Evolutionary conservation across 92 coral and sea anemone species (phyloP), one percentile per base, ranked within the genome.

Genomic region (Porites divaricata): DNA sequence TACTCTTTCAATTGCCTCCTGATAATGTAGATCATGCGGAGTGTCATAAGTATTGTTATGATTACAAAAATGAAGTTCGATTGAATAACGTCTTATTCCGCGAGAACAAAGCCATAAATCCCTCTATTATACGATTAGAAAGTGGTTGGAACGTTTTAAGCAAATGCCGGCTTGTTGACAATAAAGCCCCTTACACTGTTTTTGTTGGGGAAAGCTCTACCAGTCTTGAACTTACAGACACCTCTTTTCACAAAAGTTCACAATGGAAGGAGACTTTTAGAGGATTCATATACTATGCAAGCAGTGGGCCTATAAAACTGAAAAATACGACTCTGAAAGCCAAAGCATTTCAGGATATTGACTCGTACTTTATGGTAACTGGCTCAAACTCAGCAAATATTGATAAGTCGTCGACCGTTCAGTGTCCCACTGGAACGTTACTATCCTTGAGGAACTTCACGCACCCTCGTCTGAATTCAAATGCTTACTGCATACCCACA

Each of bases 381-480:
- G 80, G 74, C 1, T 74, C 74, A 45, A 68, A 35, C 12, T 49
- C 17, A 0, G 51, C 72, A 71, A 4, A 19, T 16, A 22, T 74
- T 19, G 86, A 73, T 48, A n/a, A 87, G n/a, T 70, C 59, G 9
- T 79, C 90, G 64, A 15, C 75, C 65, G 64, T 87, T 58, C 74
- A 50, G 14, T 87, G 90, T 53, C 90, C 90, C 14, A 11, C 17
- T 25, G 81, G 86, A 35, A 76, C 81, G 15, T n/a, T 76, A 13
- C 64, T 0, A 7, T 9, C 17, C 25, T 3, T 20, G 12, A 3
- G 26, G 28, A 62, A 35, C 2, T 45, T 59, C 56, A 25, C 68
- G 15, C 81, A 76, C 24, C 1, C 17, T 61, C 81, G 14, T 19
- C 17, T 76, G 4, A 56, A 26, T 59, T 25, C 63, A 76, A 62